A percentile compares a stretch with the other conserved stretches of the same genome.
phyloP scores from a whole-genome alignment of 2,797 vertebrate genomes.

The Pseudomugil gertrudae region DNA sequence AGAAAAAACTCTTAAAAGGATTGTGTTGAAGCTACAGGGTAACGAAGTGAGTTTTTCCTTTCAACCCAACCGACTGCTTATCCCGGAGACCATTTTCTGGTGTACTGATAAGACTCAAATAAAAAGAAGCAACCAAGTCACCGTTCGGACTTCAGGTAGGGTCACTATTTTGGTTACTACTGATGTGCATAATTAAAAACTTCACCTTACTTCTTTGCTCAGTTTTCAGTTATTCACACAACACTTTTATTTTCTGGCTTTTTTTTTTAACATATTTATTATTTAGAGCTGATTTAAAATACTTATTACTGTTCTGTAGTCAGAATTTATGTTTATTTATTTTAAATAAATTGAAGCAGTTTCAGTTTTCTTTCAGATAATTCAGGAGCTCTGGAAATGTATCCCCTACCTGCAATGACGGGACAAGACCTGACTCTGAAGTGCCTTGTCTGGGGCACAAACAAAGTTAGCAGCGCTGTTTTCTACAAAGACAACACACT shows the following conservation, averaged over 20 bases:
- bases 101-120: rapidly evolving
- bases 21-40: rapidly evolving
- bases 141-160: constrained; percentile 55
- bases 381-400: constrained; percentile 39
- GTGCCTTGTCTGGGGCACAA: constrained; percentile 43
- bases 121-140: constrained; percentile 47
- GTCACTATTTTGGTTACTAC: too few relatives aligned
- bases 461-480: rapidly evolving
- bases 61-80: rapidly evolving
- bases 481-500: rapidly evolving
- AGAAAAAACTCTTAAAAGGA: rapidly evolving
- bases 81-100: constrained; percentile 45
- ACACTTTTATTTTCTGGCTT: too few relatives aligned
- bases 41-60: rapidly evolving
- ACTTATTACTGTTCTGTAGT: background rate
- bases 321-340: constrained; percentile 1
- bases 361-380: constrained; percentile 32
- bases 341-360: background rate
- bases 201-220: too few relatives aligned
- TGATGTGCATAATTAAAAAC: background rate
- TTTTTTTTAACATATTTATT: too few relatives aligned
- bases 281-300: too few relatives aligned
- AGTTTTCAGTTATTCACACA: too few relatives aligned
- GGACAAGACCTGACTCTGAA: constrained; percentile 45
- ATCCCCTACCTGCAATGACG: constrained; percentile 19